Evolutionary conservation across 1,140 invertebrate species (phyloP), one percentile per base, ranked within the genome.

Genomic region (Tetraneura akinire): DNA sequence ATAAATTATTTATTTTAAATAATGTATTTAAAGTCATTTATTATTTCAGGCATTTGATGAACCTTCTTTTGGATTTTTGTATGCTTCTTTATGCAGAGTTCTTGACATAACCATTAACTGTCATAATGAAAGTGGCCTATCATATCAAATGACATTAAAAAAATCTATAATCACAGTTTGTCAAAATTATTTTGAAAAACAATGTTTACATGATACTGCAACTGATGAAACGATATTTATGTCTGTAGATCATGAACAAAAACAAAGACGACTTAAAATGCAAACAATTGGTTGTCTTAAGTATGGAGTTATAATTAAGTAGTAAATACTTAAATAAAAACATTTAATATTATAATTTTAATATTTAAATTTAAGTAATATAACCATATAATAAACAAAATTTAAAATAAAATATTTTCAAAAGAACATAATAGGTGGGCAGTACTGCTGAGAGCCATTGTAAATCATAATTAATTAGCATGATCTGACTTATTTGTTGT

Each of bases 231-330:
- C 26, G 42, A 45, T 42, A 32, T 9, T 16, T 29, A 60, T n/a
- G 10, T 62, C 74, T 42, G 5, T 78, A 5, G 74, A 78, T 13
- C 32, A 78, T 26, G 55, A 62, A 13, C 55, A 60, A 29, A 45
- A n/a, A 45, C 32, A 78, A 60, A 78, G 53, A 47, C 16, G 74
- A 45, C 37, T 60, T 26, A 78, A 78, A 47, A 60, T 78, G 37
- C 74, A 57, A 60, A 6, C 74, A 45, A 78, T 78, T 47, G 74
- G 74, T 78, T 78, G 74, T 45, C 5, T 78, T 16, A 78, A 55
- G 74, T 78, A 78, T n/a, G n/a, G n/a, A n/a, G n/a, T n/a, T n/a
- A n/a, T n/a, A n/a, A n/a, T n/a, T n/a, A n/a, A n/a, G n/a, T n/a
- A n/a, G n/a, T n/a, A n/a, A n/a, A n/a, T n/a, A n/a, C n/a, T n/a